A percentile compares a stretch with the other conserved stretches of the same genome.
phyloP scores from a whole-genome alignment of 2,888 invertebrate species.

The Ptilodon capucinus region DNA sequence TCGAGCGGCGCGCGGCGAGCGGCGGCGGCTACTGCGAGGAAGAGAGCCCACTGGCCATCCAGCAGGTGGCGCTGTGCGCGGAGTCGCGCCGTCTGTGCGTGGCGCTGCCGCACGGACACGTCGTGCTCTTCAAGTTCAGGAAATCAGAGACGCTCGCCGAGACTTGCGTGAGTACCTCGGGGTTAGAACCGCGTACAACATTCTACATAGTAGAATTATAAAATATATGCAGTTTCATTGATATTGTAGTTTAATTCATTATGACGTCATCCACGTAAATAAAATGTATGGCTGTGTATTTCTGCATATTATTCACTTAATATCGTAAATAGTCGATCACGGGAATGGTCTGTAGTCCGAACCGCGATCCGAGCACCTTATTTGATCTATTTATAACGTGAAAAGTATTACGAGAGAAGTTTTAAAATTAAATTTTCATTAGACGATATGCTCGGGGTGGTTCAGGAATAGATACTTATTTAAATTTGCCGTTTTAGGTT shows the following conservation, averaged over 20 bases:
- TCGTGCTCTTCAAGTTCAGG: constrained; percentile 97
- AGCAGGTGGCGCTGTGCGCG: constrained; percentile 94
- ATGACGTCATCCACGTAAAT: not conserved
- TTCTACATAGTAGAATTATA: no score
- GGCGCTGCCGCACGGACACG: constrained; percentile 96
- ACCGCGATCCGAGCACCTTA: not conserved
- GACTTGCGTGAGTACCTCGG: constrained; percentile 84
- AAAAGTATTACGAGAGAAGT: no score
- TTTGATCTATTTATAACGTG: not conserved
- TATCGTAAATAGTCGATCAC: no score
- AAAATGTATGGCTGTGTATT: no score
- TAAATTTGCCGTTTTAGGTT: constrained; percentile 76
- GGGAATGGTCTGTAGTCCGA: not conserved
- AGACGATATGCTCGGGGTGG: not conserved
- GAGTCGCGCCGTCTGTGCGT: constrained; percentile 94
- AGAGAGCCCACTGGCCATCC: constrained; percentile 95
- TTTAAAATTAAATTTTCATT: not conserved
- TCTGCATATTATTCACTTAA: no score
- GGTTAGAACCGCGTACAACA: not conserved
- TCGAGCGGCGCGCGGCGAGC: constrained; percentile 53
- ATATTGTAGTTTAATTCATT: not conserved
- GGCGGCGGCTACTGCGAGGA: constrained; percentile 60
- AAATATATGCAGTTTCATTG: no score
- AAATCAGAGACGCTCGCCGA: constrained; percentile 94
- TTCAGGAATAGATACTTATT: not conserved